Evolutionary conservation across 2,888 invertebrate species (phyloP), one percentile per base, ranked within the genome.

Genomic region (Ligdia adustata): DNA sequence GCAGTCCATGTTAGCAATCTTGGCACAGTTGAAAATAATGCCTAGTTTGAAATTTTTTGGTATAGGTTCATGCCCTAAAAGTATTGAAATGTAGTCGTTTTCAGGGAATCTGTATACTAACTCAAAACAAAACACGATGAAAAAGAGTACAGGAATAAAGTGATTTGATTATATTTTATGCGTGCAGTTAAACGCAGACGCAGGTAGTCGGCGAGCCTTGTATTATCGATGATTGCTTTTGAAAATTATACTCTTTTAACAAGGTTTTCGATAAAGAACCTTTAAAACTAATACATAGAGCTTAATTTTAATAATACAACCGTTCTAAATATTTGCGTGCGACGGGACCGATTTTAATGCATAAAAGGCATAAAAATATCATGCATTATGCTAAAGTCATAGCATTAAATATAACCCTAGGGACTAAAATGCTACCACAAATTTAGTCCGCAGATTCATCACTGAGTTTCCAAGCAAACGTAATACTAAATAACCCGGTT

Each of bases 171-270:
- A n/a, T n/a, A n/a, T n/a, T n/a, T n/a, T n/a, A n/a, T n/a, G n/a
- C 85, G 83, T 85, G 83, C 80, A 75, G 77, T 75, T 82, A 85
- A 83, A 79, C 70, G 67, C 69, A 54, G 70, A 61, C 61, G 64
- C 69, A 76, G 77, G 76, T 74, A 71, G 77, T 76, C 74, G 50
- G 42, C 51, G 43, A 64, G 65, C 56, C 72, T 72, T 70, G 69
- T 73, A 79, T 81, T 75, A 78, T 72, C 69, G 64, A 68, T 77
- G 77, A 82, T 80, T 77, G 73, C 75, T 72, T 68, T 72, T 72
- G 62, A 81, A 83, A 82, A n/a, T 80, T 78, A 77, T 72, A 55
- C 62, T 50, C 48, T 52, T 44, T 39, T 5, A 42, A 31, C 9
- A 14, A 4, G 7, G 9, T 58, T 60, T 55, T 34, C 57, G 47